Conservation (phyloP, 2,113 vertebrate species). For the Mungos mungo region DNA sequence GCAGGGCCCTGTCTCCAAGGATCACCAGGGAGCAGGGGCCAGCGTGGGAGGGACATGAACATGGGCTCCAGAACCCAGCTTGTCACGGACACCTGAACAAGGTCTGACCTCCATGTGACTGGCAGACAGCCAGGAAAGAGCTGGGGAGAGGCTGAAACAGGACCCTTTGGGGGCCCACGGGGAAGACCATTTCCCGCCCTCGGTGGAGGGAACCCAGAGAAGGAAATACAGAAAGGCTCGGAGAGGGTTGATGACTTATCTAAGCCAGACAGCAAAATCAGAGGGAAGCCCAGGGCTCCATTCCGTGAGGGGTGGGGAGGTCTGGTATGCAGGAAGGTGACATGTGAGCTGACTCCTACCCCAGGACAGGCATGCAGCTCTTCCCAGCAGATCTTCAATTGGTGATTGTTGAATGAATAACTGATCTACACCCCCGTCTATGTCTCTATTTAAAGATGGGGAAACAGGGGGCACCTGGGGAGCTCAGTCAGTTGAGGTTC, state of each 20-base stretch:
- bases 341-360: background rate
- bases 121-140: background rate
- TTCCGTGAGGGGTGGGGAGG: accelerated
- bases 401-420: background rate
- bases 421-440: background rate
- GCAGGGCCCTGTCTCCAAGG: background rate
- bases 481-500: too few relatives aligned
- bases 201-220: background rate
- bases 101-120: background rate
- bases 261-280: background rate
- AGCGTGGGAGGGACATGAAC: background rate
- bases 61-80: background rate
- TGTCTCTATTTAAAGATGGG: background rate
- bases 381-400: accelerated
- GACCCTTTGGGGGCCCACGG: background rate
- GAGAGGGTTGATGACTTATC: background rate
- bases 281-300: accelerated
- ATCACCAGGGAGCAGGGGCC: background rate
- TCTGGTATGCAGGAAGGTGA: accelerated
- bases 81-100: background rate
- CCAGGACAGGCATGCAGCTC: background rate
- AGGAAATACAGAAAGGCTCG: background rate
- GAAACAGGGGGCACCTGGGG: too few relatives aligned
- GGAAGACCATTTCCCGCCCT: background rate
- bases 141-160: background rate